These are phyloP conservation scores for Diprion similis DNA, from an alignment of 1,140 invertebrate species.

Conservation along the genomic window DNA sequence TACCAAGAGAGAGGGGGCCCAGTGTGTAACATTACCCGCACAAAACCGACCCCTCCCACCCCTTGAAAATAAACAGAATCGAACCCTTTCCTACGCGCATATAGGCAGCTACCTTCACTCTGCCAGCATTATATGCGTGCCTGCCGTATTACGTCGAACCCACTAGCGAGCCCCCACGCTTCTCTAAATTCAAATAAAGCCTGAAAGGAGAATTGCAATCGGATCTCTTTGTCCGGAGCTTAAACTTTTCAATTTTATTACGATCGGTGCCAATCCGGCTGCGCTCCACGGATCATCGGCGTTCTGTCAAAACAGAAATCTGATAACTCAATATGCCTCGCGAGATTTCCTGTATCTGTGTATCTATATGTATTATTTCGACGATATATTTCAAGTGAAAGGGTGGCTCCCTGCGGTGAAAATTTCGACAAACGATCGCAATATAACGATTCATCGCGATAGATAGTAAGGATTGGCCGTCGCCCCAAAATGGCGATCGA, in stretches of 20 bases:
- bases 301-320: conserved; percentile 60
- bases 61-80: conserved; percentile 54
- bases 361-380: no score
- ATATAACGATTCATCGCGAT: no score
- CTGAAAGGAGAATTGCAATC: conserved; percentile 34
- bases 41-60: conserved; percentile 22
- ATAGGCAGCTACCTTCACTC: not conserved
- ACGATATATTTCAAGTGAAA: no score
- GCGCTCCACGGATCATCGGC: conserved; percentile 45
- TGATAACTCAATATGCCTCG: conserved; percentile 34
- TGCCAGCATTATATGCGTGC: not conserved
- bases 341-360: no score
- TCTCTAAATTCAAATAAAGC: conserved; percentile 48
- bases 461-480: no score
- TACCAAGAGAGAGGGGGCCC: not conserved
- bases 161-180: not conserved
- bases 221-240: conserved; percentile 20
- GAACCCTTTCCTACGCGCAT: conserved; percentile 42
- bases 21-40: conserved; percentile 31
- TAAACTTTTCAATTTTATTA: conserved; percentile 33
- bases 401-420: no score
- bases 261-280: conserved; percentile 27
- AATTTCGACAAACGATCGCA: no score
- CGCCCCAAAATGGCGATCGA: no score
- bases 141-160: not conserved